Conservation (phyloP, 2,888 invertebrate genomes). For the Harpagoxenus sublaevis region DNA sequence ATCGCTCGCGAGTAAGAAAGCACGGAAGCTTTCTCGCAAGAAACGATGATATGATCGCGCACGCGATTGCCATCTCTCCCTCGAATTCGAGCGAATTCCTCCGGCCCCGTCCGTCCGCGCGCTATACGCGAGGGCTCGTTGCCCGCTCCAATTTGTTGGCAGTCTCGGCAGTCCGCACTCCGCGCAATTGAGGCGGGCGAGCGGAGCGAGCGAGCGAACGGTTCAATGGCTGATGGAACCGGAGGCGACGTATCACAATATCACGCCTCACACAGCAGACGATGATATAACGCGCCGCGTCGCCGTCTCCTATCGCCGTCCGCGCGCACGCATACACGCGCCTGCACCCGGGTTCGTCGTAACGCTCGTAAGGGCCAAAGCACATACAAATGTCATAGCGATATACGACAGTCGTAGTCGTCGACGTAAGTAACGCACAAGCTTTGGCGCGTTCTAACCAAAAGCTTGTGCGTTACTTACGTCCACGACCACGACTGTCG, state of each 20-base stretch:
- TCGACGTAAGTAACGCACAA: no score
- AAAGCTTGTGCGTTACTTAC: no score
- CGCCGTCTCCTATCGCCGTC: constrained; percentile 67
- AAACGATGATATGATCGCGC: no score
- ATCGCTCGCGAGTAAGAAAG: background rate
- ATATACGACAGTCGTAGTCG: no score
- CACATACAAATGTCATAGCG: no score
- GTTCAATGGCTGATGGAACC: constrained; percentile 71
- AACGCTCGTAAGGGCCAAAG: constrained; percentile 3
- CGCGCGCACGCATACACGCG: background rate
- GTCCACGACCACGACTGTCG: no score
- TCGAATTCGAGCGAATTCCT: background rate
- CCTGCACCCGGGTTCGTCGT: constrained; percentile 66
- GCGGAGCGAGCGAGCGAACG: constrained; percentile 53
- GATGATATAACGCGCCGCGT: constrained; percentile 73
- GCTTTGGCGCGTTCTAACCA: no score
- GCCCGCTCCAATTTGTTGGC: constrained; percentile 23
- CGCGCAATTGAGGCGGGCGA: constrained; percentile 32
- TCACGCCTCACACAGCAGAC: constrained; percentile 56
- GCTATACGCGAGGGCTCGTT: background rate
- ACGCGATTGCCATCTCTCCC: no score
- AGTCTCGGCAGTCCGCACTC: background rate
- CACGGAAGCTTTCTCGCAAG: background rate
- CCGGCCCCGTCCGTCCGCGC: background rate
- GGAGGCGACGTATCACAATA: constrained; percentile 59